A percentile compares a stretch with the other conserved stretches of the same genome.
Evolutionary conservation across 1,140 invertebrate species (phyloP).

Genomic region (Drosophila persimilis): DNA sequence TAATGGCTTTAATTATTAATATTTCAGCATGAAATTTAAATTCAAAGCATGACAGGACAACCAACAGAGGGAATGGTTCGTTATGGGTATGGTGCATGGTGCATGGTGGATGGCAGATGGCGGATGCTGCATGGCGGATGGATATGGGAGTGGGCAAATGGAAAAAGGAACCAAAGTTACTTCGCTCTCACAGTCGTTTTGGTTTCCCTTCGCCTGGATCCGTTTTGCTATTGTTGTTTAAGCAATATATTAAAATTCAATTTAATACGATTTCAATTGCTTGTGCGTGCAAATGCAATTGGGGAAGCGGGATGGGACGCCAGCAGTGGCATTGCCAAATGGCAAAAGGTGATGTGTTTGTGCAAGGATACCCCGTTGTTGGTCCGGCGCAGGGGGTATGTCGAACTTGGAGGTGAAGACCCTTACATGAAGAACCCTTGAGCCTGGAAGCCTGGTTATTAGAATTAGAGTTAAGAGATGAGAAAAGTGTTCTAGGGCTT

Average conservation of each 20-base stretch:
- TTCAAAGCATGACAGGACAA: conserved; percentile 59
- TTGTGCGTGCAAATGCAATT: conserved; percentile 62
- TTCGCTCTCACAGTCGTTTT: neutral
- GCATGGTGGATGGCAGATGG: too few species aligned
- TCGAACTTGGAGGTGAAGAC: too few species aligned
- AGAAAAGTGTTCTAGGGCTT: too few species aligned
- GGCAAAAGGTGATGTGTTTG: conserved; percentile 54
- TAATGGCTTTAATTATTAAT: conserved; percentile 71
- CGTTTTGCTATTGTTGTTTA: conserved; percentile 52
- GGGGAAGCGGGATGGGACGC: conserved; percentile 4
- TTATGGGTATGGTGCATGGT: neutral
- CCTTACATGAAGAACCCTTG: too few species aligned
- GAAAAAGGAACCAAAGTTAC: neutral
- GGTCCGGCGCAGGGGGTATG: neutral
- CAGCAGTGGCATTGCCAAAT: conserved; percentile 30
- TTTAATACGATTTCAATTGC: conserved; percentile 79
- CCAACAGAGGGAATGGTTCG: neutral
- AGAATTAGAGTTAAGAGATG: too few species aligned
- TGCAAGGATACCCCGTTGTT: conserved; percentile 11
- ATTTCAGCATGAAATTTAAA: conserved; percentile 74
- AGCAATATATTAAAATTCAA: conserved; percentile 79
- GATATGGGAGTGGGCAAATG: neutral
- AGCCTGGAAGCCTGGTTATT: too few species aligned
- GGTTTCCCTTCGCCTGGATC: conserved; percentile 28
- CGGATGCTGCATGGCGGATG: neutral